A percentile compares a stretch with the other conserved stretches of the same genome.
phyloP scores from a whole-genome alignment of 2,888 invertebrate species.

The Pachydiplax longipennis region DNA sequence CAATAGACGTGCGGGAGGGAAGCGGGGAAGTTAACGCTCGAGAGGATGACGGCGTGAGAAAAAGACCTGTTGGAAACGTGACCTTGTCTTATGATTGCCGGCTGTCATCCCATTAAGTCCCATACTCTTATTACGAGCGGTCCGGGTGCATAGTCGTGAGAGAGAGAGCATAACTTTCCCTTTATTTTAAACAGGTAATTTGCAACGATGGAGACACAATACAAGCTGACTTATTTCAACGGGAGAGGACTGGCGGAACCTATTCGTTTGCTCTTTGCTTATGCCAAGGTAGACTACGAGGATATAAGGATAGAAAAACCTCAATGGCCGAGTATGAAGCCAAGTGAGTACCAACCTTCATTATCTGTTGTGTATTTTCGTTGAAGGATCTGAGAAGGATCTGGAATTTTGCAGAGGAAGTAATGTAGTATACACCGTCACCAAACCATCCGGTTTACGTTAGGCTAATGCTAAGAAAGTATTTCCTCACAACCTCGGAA shows the following conservation, averaged over 20 bases:
- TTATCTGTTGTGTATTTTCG: too few species aligned
- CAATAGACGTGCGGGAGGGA: not conserved
- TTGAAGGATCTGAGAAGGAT: too few species aligned
- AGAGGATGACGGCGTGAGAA: not conserved
- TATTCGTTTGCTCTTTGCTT: conserved; percentile 66
- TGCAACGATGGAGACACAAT: conserved; percentile 54
- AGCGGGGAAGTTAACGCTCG: not conserved
- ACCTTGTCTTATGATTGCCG: not conserved
- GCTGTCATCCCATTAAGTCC: not conserved
- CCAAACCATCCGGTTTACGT: too few species aligned
- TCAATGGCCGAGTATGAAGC: conserved; percentile 64
- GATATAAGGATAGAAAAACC: conserved; percentile 65
- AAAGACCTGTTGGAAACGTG: not conserved
- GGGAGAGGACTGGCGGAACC: conserved; percentile 66
- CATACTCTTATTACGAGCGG: too few species aligned
- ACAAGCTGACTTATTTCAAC: conserved; percentile 68
- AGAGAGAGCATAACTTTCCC: not conserved
- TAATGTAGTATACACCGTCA: not conserved
- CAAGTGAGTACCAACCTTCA: conserved; percentile 58
- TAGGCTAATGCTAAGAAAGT: too few species aligned
- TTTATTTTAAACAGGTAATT: not conserved
- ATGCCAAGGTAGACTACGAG: conserved; percentile 65
- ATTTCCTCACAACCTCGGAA: too few species aligned
- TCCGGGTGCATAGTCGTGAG: not conserved
- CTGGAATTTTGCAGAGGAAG: not conserved